These are phyloP conservation scores for Mycalesis mineus DNA, from an alignment of 2,888 invertebrate species.

Conservation along the genomic window DNA sequence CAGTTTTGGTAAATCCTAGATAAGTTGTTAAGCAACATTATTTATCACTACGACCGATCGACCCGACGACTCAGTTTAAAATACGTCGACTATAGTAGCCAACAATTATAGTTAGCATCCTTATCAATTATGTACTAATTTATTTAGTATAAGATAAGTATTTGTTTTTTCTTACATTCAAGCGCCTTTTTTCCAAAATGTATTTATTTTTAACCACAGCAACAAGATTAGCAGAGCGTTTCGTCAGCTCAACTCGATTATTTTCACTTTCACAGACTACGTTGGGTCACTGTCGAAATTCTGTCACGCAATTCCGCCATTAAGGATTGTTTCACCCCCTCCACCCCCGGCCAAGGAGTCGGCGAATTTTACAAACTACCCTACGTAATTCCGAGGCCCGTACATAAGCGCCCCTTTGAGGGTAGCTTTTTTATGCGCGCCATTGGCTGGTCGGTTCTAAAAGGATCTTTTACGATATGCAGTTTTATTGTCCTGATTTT, in stretches of 20 bases:
- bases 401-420: conserved; percentile 52
- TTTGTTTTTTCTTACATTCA: no score
- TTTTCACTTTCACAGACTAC: conserved; percentile 74
- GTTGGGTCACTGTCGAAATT: conserved; percentile 76
- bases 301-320: conserved; percentile 77
- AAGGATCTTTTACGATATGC: conserved; percentile 58
- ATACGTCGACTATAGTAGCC: no score
- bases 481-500: conserved; percentile 52
- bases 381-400: conserved; percentile 59
- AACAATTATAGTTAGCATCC: no score
- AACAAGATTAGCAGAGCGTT: conserved; percentile 2
- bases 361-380: conserved; percentile 75
- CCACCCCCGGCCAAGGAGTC: conserved; percentile 47
- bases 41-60: no score
- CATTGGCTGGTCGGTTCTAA: conserved; percentile 42
- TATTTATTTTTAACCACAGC: background rate
- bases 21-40: no score
- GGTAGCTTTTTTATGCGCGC: conserved; percentile 52
- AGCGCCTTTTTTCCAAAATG: no score
- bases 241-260: conserved; percentile 57
- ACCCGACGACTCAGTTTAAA: no score
- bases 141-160: no score
- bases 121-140: no score
- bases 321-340: conserved; percentile 66
- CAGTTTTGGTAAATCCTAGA: no score